Base-by-base conservation (phyloP, 2,113 vertebrate genomes). In the Beaufortia kweichowensis region DNA sequence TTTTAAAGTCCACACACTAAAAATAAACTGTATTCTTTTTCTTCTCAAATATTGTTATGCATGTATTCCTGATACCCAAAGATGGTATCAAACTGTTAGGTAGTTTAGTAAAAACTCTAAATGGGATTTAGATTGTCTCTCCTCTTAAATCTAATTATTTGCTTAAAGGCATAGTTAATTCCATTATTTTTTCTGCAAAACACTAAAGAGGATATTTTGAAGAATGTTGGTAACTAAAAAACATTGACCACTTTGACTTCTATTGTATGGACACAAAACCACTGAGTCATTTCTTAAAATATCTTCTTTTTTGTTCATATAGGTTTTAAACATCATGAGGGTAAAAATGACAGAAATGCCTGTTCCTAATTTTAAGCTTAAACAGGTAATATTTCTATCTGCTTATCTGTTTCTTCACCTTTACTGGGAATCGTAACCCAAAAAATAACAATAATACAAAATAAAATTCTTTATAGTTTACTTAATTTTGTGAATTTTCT, bases 21-120 rank as follows among this genome's bases (percentile, higher is more conserved):
- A 77, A 35, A 55, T 5, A 15, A 31, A 15, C 21, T 24, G 17
- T 11, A 67, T 60, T 11, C 1, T 61, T 6, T 55, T 64, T 55
- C 3, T 5, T 46, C 4, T 50, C 23, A 33, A 4, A 14, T 68
- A 19, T 68, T n/a, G 53, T 50, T 29, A 50, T 28, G 65, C 19
- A 43, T 57, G 7, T 29, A 57, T 59, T 76, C 14, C 3, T 76
- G 33, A 76, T 57, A 76, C 63, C 35, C 17, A 4, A 73, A 3
- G 28, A 56, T 76, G 60, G 21, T 31, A 39, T 59, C 61, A 7
- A 60, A 19, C 4, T 17, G 24, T 71, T 71, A 71, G 28, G 43
- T 48, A 35, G 75, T 75, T 46, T 46, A 46, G 43, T 46, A 66
- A 60, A 64, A 64, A 4, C 48, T 24, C 62, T 35, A 12, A 60